These are phyloP conservation scores for Mesoligia furuncula DNA, from an alignment of 2,888 invertebrate genomes.

Conservation along the genomic window DNA sequence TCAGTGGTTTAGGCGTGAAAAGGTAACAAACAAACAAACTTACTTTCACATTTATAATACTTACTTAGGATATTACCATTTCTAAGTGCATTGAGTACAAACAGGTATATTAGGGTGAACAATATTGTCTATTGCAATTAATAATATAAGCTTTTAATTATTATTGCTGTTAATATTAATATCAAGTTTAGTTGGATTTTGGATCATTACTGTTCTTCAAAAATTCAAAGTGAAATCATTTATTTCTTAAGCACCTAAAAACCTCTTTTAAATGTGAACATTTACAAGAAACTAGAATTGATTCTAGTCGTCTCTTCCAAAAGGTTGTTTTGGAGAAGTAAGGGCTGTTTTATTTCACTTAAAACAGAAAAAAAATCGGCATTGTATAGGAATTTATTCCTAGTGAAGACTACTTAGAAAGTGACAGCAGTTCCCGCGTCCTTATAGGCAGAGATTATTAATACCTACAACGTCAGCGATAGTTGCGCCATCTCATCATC, in stretches of 20 bases:
- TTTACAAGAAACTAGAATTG: not conserved
- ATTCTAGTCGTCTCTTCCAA: not conserved
- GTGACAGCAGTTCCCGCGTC: not conserved
- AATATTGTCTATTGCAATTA: not conserved
- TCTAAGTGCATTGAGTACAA: not conserved
- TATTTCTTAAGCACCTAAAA: not conserved
- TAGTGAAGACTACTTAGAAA: not conserved
- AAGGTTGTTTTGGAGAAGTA: not conserved
- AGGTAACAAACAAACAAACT: too few species aligned
- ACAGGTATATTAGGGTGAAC: not conserved
- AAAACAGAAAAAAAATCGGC: not conserved
- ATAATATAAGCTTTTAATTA: too few species aligned
- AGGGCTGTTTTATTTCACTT: too few species aligned
- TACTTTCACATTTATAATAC: too few species aligned
- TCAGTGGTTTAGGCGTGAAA: too few species aligned
- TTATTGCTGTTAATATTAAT: not conserved
- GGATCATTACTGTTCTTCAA: not conserved
- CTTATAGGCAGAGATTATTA: not conserved
- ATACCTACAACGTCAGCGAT: not conserved
- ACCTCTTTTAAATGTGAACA: not conserved
- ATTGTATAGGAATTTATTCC: not conserved
- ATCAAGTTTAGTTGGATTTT: not conserved
- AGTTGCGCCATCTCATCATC: not conserved
- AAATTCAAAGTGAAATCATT: not conserved
- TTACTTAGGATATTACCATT: too few species aligned